Conservation (phyloP, 2,888 invertebrate genomes). For the Epinotia bilunana region DNA sequence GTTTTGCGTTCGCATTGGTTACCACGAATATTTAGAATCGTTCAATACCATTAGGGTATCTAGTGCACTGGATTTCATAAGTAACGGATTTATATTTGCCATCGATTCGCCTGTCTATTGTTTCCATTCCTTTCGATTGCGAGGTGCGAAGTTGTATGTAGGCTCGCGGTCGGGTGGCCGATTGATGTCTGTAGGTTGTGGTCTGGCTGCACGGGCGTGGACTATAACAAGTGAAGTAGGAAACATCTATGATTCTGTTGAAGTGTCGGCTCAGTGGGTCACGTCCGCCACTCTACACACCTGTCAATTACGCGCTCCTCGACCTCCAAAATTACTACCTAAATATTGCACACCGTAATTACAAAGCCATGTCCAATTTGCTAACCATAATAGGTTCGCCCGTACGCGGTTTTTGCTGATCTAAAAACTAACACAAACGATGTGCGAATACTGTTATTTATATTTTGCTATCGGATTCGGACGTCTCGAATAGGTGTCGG, state of each 20-base stretch:
- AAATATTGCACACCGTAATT: constrained; percentile 75
- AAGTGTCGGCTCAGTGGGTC: constrained; percentile 54
- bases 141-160: constrained; percentile 51
- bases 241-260: constrained; percentile 12
- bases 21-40: constrained; percentile 20
- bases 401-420: constrained; percentile 64
- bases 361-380: constrained; percentile 74
- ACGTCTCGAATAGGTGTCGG: constrained; percentile 67
- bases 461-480: constrained; percentile 77
- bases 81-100: constrained; percentile 72
- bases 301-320: constrained; percentile 61
- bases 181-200: constrained; percentile 67
- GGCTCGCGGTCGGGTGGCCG: constrained; percentile 53
- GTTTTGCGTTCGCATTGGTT: constrained; percentile 3
- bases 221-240: constrained; percentile 23
- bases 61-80: constrained; percentile 43
- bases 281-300: constrained; percentile 54
- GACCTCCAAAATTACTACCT: constrained; percentile 67
- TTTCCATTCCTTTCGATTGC: constrained; percentile 65
- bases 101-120: constrained; percentile 72
- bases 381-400: constrained; percentile 71
- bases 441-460: constrained; percentile 79
- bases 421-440: constrained; percentile 69
- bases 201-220: constrained; percentile 56
- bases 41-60: constrained; percentile 33